Evolutionary conservation across 2,888 invertebrate species (phyloP), one percentile per base, ranked within the genome.

Genomic region (Microctonus brassicae): DNA sequence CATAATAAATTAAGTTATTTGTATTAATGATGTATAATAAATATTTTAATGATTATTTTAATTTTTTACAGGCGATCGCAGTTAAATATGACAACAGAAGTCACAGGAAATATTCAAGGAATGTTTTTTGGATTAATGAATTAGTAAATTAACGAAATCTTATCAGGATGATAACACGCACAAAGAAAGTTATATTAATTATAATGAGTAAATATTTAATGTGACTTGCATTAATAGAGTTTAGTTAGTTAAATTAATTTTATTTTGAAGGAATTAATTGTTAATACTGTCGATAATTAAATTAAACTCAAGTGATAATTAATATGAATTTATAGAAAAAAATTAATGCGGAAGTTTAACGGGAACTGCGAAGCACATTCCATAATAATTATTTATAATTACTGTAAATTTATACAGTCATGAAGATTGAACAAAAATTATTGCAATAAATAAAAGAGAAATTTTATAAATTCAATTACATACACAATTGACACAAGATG

Each of bases 101-200:
- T 76, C 75, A 72, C 75, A 75, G 70, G 70, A 75, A 2, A 55
- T 13, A 26, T 66, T 72, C 75, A 72, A 81, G 77, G 80, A 78
- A 76, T 53, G 57, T 55, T 62, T 70, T 76, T 73, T 77, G 77
- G 76, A 78, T 73, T 75, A 77, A 77, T 75, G 79, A 74, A 80
- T n/a, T n/a, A n/a, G 52, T 81, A 79, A 78, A 79, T 74, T n/a
- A 47, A 47, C 76, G 78, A 75, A 80, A 79, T 82, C 80, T 82
- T 82, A 82, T 82, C 82, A 78, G 77, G 73, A 73, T 76, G 81
- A 81, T 81, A 81, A 81, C 79, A 58, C 73, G 74, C 67, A n/a
- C 70, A 78, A 74, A 24, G 58, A 58, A 33, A 58, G 34, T 34
- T 33, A 33, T 58, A n/a, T 55, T 17, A 47, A 17, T n/a, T 9